A percentile compares a stretch with the other conserved stretches of the same genome.
Evolutionary conservation across 2,113 vertebrate genomes (phyloP).

Genomic region (Chascanopsetta lugubris): DNA sequence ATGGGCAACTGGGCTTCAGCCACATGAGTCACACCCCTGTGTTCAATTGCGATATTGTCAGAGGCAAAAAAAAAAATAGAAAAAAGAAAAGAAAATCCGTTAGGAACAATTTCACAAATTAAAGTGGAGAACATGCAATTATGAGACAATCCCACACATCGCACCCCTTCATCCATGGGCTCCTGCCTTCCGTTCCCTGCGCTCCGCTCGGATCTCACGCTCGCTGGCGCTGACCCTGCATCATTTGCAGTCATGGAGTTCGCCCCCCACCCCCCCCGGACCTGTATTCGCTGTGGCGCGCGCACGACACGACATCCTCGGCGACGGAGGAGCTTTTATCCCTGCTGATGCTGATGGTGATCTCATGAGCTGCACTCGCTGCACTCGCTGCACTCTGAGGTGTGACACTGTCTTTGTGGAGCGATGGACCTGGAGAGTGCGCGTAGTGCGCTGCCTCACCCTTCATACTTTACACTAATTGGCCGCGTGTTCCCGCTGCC

Average conservation of each 20-base stretch:
- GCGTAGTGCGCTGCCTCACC: no score
- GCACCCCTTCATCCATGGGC: neutral
- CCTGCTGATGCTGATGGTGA: neutral
- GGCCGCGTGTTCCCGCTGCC: slow-evolving; percentile 26
- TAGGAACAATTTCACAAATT: no score
- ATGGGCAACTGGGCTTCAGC: neutral
- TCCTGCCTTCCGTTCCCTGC: neutral
- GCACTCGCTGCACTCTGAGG: neutral
- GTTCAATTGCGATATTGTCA: neutral
- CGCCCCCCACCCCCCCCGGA: neutral
- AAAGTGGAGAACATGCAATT: neutral
- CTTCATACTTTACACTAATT: slow-evolving; percentile 46
- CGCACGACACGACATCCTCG: no score
- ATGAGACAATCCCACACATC: no score
- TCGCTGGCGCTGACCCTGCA: neutral
- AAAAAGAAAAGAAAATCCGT: neutral
- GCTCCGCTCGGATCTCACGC: neutral
- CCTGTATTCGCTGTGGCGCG: no score
- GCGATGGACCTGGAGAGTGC: neutral
- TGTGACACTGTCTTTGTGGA: neutral
- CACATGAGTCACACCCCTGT: neutral
- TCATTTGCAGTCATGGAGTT: neutral
- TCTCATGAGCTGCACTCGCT: neutral
- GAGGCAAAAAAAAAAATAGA: neutral
- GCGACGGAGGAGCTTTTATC: neutral